A percentile compares a stretch with the other conserved stretches of the same genome.
These are phyloP conservation scores for Micropoecilia bifurca DNA, from an alignment of 2,797 vertebrate species.

Conservation along the genomic window DNA sequence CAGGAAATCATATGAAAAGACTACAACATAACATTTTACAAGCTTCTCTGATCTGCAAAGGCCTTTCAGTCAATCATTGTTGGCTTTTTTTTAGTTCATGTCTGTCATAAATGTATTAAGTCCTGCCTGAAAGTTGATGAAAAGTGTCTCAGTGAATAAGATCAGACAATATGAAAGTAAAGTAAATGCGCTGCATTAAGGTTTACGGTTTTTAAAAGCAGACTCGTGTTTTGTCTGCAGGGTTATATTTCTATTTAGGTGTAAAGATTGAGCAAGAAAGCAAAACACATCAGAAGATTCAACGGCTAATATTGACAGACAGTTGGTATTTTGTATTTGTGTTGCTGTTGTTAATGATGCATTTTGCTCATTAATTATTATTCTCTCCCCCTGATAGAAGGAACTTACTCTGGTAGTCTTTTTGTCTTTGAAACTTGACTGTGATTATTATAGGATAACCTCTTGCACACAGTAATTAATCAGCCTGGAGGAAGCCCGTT, in stretches of 20 bases:
- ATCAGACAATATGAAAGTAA: neutral
- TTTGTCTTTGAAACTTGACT: conserved; percentile 56
- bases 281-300: neutral
- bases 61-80: neutral
- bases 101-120: neutral
- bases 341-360: neutral
- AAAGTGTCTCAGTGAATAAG: neutral
- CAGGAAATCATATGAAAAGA: neutral
- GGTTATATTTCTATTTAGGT: neutral
- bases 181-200: neutral
- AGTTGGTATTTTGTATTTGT: neutral
- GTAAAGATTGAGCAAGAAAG: neutral
- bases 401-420: conserved; percentile 43
- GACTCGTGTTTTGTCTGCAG: neutral
- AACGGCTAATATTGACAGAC: neutral
- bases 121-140: neutral
- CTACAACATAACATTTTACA: neutral
- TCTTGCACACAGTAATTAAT: conserved; percentile 70
- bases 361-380: conserved; percentile 63
- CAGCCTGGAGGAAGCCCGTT: conserved; percentile 55
- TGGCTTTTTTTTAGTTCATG: neutral
- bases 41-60: neutral
- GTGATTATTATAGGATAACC: conserved; percentile 71
- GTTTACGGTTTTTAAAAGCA: neutral
- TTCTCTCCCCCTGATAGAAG: conserved; percentile 46